Base-by-base conservation (phyloP, 1,140 invertebrate genomes). In the Phymorhynchus buccinoides region DNA sequence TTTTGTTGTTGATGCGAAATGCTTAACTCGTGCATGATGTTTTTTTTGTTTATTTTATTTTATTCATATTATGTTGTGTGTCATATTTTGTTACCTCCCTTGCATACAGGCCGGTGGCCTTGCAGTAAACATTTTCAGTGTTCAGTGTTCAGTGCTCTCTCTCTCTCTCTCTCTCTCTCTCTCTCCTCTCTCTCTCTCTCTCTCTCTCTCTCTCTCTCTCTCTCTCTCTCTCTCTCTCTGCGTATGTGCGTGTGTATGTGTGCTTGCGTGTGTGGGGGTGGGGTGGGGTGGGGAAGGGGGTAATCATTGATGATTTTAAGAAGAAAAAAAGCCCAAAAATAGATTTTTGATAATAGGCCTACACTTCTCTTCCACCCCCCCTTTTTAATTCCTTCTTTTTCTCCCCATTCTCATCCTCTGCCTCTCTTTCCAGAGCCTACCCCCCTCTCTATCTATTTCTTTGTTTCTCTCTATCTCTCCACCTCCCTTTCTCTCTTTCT, bases 121-220 rank as follows among this genome's bases (percentile, higher is more conserved):
- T n/a, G n/a, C n/a, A n/a, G n/a, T n/a, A n/a, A n/a, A n/a, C n/a
- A n/a, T n/a, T n/a, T n/a, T n/a, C n/a, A n/a, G n/a, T n/a, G n/a
- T n/a, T n/a, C n/a, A n/a, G n/a, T n/a, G n/a, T n/a, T 78, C 7
- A 22, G 75, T 9, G 37, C n/a, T 30, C 37, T 35, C 44, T 48
- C 44, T 18, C 44, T 73, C 35, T 32, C 6, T 12, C n/a, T 30
- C n/a, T 73, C 35, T 32, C n/a, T 32, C 68, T 73, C 35, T 73
- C 35, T 30, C n/a, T 32, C 37, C 6, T 73, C 68, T 73, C 68
- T 73, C 68, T 73, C 68, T 73, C 68, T 73, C 6, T 73, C 68
- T 73, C 6, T 27, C 75, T 14, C 12, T 32, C 75, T 35, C 7
- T 78, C 75, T 32, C 75, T 6, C 75, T 6, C 75, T 32, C 12